Conservation (phyloP, 2,888 invertebrate genomes). For the Oxycera nigricornis region DNA sequence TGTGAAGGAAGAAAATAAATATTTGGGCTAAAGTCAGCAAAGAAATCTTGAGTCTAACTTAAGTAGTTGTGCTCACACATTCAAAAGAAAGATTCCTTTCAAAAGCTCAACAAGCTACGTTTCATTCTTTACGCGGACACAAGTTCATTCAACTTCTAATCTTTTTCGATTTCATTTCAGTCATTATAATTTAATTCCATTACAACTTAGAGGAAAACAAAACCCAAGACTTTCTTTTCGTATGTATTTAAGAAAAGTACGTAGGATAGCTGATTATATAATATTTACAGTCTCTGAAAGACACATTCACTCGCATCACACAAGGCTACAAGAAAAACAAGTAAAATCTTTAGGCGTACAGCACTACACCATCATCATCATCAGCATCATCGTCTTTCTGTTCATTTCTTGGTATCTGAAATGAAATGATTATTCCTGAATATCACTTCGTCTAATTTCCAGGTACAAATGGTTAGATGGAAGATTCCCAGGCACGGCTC, state of each 20-base stretch:
- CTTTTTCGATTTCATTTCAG: not conserved
- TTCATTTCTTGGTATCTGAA: not conserved
- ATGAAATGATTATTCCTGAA: not conserved
- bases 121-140: too few species aligned
- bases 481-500: constrained; percentile 71
- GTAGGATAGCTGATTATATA: not conserved
- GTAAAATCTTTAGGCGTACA: not conserved
- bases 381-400: not conserved
- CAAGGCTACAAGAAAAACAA: not conserved
- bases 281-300: not conserved
- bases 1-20: too few species aligned
- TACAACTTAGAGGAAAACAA: not conserved
- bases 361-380: too few species aligned
- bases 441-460: constrained; percentile 14
- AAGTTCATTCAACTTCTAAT: not conserved
- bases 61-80: too few species aligned
- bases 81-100: too few species aligned
- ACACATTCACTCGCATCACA: not conserved
- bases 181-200: not conserved
- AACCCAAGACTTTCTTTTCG: not conserved
- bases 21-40: too few species aligned
- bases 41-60: too few species aligned
- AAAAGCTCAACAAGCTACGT: too few species aligned
- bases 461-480: constrained; percentile 84
- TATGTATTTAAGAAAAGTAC: not conserved